Percentiles rank a stretch among this genome's conserved stretches.
These are phyloP conservation scores for Drosophila lacteicornis DNA, from an alignment of 1,140 invertebrate genomes.

Conservation along the genomic window DNA sequence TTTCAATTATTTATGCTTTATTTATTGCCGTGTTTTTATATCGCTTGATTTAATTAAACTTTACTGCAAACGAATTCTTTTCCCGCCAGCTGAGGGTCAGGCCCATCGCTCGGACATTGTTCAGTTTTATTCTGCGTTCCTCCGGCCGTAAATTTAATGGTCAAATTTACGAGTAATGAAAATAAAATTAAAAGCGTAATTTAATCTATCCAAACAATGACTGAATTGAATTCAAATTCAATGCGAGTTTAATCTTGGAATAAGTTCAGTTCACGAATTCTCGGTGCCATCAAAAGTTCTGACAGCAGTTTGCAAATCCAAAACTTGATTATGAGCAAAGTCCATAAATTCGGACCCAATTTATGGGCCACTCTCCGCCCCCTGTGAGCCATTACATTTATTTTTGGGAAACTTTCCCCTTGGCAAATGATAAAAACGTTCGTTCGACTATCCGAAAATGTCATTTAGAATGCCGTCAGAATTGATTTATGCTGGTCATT, in stretches of 20 bases:
- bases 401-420: slow-evolving; percentile 28
- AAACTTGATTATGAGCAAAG: slow-evolving; percentile 28
- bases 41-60: slow-evolving; percentile 59
- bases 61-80: slow-evolving; percentile 44
- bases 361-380: slow-evolving; percentile 26
- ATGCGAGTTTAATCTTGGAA: slow-evolving; percentile 10
- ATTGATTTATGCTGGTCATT: slow-evolving; percentile 73
- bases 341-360: slow-evolving; percentile 34
- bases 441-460: slow-evolving; percentile 56
- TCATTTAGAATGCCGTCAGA: slow-evolving; percentile 65
- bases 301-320: slow-evolving; percentile 19
- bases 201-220: slow-evolving; percentile 19
- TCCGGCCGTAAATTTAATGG: slow-evolving; percentile 40
- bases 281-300: slow-evolving; percentile 22
- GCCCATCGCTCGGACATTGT: slow-evolving; percentile 4
- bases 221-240: slow-evolving; percentile 17
- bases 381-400: slow-evolving; percentile 12
- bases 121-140: slow-evolving; percentile 11
- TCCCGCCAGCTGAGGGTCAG: slow-evolving; percentile 12
- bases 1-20: slow-evolving; percentile 44
- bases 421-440: slow-evolving; percentile 37
- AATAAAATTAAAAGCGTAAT: slow-evolving; percentile 28
- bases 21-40: slow-evolving; percentile 56
- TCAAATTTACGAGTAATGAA: slow-evolving; percentile 38
- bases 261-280: slow-evolving; percentile 16